Evolutionary conservation across 37 sponge, comb jelly and placozoan genomes (phyloP).

Genomic region (Theonella swinhoei): DNA sequence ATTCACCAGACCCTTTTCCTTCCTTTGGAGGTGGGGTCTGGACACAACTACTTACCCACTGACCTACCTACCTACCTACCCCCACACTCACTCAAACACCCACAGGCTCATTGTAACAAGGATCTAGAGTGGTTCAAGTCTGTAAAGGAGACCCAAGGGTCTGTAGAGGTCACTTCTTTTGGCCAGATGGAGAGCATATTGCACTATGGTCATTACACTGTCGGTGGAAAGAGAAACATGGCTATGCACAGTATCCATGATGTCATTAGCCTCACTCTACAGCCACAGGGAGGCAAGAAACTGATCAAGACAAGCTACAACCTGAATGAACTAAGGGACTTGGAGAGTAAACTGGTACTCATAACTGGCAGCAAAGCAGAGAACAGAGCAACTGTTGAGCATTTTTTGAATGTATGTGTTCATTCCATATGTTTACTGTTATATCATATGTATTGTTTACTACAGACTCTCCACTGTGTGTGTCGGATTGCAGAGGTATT

Average conservation of each 20-base stretch:
- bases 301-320: constrained; percentile 40
- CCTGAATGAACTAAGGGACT: constrained; percentile 73
- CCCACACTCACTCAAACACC: not conserved
- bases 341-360: constrained; percentile 83
- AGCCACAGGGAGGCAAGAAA: not conserved
- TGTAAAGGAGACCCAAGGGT: constrained; percentile 68
- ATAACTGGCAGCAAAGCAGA: constrained; percentile 75
- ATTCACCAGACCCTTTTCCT: too few relatives aligned
- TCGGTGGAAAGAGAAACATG: constrained; percentile 2
- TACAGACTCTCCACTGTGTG: constrained; percentile 47
- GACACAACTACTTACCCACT: not conserved
- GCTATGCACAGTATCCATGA: constrained; percentile 27
- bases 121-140: constrained; percentile 73
- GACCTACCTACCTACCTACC: too few relatives aligned
- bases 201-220: constrained; percentile 49
- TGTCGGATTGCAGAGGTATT: constrained; percentile 53
- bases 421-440: not conserved
- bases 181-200: constrained; percentile 71
- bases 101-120: constrained; percentile 45
- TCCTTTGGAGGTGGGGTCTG: too few relatives aligned
- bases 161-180: constrained; percentile 67
- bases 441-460: not conserved
- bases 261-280: constrained; percentile 36
- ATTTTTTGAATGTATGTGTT: constrained; percentile 51
- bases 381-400: constrained; percentile 50